Percentiles rank a stretch among this genome's conserved stretches.
These are phyloP conservation scores for Muscicapa adusta DNA, from an alignment of 2,113 vertebrate species.

Conservation along the genomic window DNA sequence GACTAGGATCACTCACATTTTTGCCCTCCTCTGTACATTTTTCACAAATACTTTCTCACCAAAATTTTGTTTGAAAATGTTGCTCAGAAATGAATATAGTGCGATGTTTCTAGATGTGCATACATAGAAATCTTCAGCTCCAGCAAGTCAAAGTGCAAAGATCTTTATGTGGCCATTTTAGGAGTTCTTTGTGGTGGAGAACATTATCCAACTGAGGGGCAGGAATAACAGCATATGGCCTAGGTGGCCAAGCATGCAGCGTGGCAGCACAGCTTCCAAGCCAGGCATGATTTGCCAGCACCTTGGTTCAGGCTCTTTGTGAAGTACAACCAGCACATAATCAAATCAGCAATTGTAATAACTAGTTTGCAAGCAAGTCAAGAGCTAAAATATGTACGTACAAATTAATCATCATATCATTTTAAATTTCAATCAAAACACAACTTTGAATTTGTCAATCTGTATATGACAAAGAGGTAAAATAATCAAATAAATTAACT, in stretches of 20 bases:
- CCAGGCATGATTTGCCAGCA: neutral
- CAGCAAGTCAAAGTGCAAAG: neutral
- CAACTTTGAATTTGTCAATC: conserved; percentile 24
- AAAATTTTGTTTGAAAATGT: neutral
- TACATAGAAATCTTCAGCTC: neutral
- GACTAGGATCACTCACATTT: neutral
- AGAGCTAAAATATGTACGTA: neutral
- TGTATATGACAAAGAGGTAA: neutral
- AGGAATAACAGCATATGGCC: neutral
- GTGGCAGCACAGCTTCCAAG: neutral
- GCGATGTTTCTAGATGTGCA: neutral
- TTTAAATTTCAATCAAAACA: conserved; percentile 28
- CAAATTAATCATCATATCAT: neutral
- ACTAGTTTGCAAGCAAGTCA: conserved; percentile 26
- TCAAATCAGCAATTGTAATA: conserved; percentile 5
- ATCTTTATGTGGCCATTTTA: neutral
- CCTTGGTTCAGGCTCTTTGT: neutral
- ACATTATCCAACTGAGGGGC: neutral
- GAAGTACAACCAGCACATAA: neutral
- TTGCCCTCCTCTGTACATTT: neutral
- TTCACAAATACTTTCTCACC: neutral
- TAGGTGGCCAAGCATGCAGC: neutral
- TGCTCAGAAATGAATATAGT: neutral
- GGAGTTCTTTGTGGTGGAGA: neutral
- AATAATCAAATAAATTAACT: conserved; percentile 22